phyloP scores from a whole-genome alignment of 2,888 invertebrate species.

The Gymnosoma rotundatum region DNA sequence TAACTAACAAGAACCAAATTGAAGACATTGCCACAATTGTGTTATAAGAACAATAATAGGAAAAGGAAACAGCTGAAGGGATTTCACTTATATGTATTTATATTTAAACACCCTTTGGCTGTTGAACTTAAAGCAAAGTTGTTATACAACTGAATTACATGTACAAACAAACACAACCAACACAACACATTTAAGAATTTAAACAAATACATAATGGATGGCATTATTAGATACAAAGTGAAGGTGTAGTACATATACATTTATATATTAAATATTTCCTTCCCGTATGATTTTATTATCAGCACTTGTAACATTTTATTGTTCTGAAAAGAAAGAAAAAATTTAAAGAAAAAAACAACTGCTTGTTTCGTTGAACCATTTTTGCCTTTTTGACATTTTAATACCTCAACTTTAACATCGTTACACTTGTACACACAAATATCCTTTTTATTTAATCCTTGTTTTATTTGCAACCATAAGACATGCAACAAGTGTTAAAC shows the following conservation, averaged over 20 bases:
- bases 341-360: constrained; percentile 5
- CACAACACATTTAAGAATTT: not conserved
- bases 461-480: constrained; percentile 34
- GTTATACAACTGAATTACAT: constrained; percentile 1
- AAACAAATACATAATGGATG: not conserved
- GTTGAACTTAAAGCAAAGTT: constrained; percentile 51
- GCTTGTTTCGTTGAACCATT: constrained; percentile 61
- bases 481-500: constrained; percentile 65
- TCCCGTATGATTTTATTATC: constrained; percentile 9
- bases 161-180: not conserved
- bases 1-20: constrained; percentile 54
- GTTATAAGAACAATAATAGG: constrained; percentile 7
- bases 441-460: constrained; percentile 47
- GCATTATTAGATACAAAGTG: not conserved
- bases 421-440: constrained; percentile 12
- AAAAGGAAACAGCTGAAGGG: constrained; percentile 48
- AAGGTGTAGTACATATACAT: not conserved
- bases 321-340: constrained; percentile 23
- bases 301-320: constrained; percentile 59
- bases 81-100: constrained; percentile 18
- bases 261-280: constrained; percentile 28
- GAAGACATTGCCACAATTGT: not conserved
- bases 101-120: constrained; percentile 46
- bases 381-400: constrained; percentile 69
- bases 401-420: constrained; percentile 60